These are phyloP conservation scores for Cygnus buccinator DNA, from an alignment of 2,113 vertebrate species.

Conservation along the genomic window DNA sequence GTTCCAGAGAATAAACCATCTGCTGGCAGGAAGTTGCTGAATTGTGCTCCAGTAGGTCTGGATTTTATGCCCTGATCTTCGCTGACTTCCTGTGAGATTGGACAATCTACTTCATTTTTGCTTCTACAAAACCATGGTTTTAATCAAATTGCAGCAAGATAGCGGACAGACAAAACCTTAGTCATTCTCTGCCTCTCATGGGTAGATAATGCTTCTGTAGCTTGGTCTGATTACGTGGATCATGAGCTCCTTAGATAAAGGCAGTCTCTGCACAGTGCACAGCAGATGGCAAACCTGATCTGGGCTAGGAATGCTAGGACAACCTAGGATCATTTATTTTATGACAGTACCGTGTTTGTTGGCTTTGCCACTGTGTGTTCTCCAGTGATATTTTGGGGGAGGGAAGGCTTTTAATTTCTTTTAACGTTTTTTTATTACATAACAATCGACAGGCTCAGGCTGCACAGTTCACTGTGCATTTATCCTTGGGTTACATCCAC, in stretches of 20 bases:
- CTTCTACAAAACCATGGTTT: constrained; percentile 9
- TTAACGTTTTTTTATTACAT: not conserved
- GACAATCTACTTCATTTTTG: not conserved
- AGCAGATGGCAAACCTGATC: constrained; percentile 3
- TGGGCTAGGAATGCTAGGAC: not conserved
- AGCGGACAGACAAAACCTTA: not conserved
- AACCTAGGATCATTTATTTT: not conserved
- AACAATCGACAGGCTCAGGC: not conserved
- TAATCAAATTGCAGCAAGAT: not conserved
- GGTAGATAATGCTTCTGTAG: not conserved
- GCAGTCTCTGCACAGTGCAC: not conserved
- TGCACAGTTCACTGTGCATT: not conserved
- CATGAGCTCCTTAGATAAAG: not conserved
- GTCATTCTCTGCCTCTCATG: not conserved
- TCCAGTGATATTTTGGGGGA: not conserved
- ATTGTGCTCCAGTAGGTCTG: not conserved
- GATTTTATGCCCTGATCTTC: not conserved
- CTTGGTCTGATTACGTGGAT: not conserved
- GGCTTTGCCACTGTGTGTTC: not conserved
- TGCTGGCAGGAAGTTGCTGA: not conserved
- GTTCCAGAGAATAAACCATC: not conserved
- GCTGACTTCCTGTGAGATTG: not conserved
- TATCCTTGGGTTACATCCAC: not conserved
- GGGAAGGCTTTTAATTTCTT: not conserved
- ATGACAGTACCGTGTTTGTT: not conserved